Base-by-base conservation (phyloP, 2,888 invertebrate species). In the Leucophenga montana region DNA sequence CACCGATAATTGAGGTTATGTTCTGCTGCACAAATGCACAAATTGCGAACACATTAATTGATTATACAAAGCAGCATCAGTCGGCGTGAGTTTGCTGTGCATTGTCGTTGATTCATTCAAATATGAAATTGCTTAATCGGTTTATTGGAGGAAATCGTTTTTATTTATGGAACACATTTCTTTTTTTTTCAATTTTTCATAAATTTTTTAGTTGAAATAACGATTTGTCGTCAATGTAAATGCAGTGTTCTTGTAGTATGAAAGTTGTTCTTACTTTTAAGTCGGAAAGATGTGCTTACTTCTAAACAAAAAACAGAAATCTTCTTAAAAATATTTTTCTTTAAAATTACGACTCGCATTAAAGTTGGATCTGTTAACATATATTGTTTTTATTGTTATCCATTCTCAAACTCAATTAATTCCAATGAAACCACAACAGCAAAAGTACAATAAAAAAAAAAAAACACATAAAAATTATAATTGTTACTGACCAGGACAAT, bases 1-100 rank as follows among this genome's bases (percentile, higher is more conserved):
- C 76, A 78, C 78, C 82, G 78, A 82, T 84, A 82, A 82, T 82
- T 82, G 84, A 79, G 82, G 82, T 82, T 84, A 78, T 84, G 75
- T 81, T 80, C 76, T 75, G 74, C 65, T 83, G 84, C 84, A 78
- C 82, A 82, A 82, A 82, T 83, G 84, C 84, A 78, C 82, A 82
- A 82, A 82, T 82, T 84, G 82, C 81, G 80, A 73, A 75, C 75
- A 75, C 75, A 80, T 84, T 82, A 83, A 82, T 83, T 83, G 80
- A 83, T 83, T 82, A 75, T 75, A 72, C 65, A 61, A 69, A 27
- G 69, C 22, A 22, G 50, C 44, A 46, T 44, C 20, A 18, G 13
- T 57, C n/a, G 31, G 57, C 39, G 39, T 57, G 31, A 57, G 31
- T 14, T 27, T 22, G 53, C 39, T n/a, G 70, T 31, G 48, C 67